A percentile compares a stretch with the other conserved stretches of the same genome.
phyloP scores from a whole-genome alignment of 1,140 invertebrate species.

The Diabrotica undecimpunctata region DNA sequence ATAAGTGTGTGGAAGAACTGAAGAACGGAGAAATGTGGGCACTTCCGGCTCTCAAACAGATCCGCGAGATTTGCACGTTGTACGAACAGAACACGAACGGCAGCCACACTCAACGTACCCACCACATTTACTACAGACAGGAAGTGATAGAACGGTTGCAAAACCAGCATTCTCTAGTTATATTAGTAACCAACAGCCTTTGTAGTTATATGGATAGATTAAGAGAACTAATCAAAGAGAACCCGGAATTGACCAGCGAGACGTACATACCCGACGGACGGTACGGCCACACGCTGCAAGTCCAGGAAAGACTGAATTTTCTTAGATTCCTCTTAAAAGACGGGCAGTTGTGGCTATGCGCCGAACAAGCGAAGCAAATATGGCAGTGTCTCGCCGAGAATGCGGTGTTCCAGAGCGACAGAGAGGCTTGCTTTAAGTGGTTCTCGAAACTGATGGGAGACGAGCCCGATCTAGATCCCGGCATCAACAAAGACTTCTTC shows the following conservation, averaged over 20 bases:
- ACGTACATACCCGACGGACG: constrained; percentile 82
- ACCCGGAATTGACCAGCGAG: constrained; percentile 75
- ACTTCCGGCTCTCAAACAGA: constrained; percentile 90
- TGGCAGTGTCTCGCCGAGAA: constrained; percentile 95
- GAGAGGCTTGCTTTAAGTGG: constrained; percentile 98
- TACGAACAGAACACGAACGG: constrained; percentile 67
- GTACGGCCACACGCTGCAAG: constrained; percentile 89
- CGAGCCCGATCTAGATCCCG: constrained; percentile 93
- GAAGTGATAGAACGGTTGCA: constrained; percentile 88
- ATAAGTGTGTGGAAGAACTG: constrained; percentile 92
- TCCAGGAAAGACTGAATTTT: constrained; percentile 92
- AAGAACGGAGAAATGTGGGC: constrained; percentile 88
- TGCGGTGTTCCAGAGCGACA: constrained; percentile 85
- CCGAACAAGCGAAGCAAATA: constrained; percentile 94
- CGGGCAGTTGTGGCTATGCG: constrained; percentile 92
- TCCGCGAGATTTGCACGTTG: constrained; percentile 91
- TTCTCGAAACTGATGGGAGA: constrained; percentile 98
- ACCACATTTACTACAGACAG: constrained; percentile 65
- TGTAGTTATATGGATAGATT: constrained; percentile 89
- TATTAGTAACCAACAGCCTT: constrained; percentile 90
- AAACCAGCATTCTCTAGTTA: constrained; percentile 87
- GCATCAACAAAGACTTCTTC: constrained; percentile 96
- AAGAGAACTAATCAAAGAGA: constrained; percentile 65
- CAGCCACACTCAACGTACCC: constrained; percentile 57
- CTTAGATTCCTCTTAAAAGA: constrained; percentile 87